A percentile compares a stretch with the other conserved stretches of the same genome.
phyloP scores from a whole-genome alignment of 2,888 invertebrate species.

The Scrobipalpa costella region DNA sequence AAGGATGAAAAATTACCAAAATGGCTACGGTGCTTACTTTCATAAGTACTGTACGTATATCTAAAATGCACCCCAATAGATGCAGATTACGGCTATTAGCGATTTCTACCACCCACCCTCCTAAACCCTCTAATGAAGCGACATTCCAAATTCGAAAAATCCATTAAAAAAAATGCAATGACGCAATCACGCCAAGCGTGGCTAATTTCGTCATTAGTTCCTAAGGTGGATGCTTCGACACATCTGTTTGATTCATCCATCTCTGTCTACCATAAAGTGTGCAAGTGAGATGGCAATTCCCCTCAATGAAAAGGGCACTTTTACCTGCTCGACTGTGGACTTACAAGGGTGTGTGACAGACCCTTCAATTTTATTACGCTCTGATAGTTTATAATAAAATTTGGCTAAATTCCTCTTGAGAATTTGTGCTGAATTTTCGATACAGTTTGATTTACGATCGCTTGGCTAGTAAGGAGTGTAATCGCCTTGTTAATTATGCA shows the following conservation, averaged over 20 bases:
- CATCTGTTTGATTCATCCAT: conserved; percentile 56
- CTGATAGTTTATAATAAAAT: conserved; percentile 48
- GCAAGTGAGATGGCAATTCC: conserved; percentile 64
- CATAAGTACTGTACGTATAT: background rate
- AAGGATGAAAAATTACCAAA: background rate
- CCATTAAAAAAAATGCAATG: conserved; percentile 19
- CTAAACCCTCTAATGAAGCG: conserved; percentile 22
- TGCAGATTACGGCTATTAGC: conserved; percentile 11
- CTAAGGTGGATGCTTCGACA: conserved; percentile 53
- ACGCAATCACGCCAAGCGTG: conserved; percentile 17
- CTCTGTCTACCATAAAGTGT: conserved; percentile 57
- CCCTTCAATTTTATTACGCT: conserved; percentile 52
- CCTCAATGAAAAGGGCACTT: conserved; percentile 62
- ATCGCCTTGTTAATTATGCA: too few species aligned
- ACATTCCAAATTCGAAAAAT: conserved; percentile 15
- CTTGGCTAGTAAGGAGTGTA: too few species aligned
- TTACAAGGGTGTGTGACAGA: conserved; percentile 64
- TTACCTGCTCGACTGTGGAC: conserved; percentile 74
- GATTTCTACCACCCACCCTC: conserved; percentile 16
- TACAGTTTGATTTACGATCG: background rate
- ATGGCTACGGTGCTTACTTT: background rate
- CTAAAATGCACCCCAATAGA: background rate
- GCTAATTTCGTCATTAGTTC: conserved; percentile 32
- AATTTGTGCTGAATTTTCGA: background rate
- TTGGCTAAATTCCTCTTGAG: conserved; percentile 28